Conservation (phyloP, 2,888 invertebrate genomes). For the Keiferia lycopersicella region DNA sequence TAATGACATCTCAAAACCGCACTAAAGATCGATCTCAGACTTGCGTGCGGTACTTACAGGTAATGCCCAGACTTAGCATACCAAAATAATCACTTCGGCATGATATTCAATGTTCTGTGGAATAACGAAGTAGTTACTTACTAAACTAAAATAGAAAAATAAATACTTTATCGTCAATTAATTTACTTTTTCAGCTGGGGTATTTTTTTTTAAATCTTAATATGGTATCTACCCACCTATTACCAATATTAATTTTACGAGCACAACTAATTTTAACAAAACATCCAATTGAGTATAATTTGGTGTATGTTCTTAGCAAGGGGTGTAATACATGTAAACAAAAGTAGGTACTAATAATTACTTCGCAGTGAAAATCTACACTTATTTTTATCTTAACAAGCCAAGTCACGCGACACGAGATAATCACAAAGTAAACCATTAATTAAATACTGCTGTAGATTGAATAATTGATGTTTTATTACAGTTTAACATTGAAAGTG, state of each 20-base stretch:
- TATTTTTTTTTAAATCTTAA: too few species aligned
- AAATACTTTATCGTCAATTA: too few species aligned
- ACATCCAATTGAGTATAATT: background rate
- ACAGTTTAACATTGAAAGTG: slow-evolving; percentile 16
- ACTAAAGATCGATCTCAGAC: too few species aligned
- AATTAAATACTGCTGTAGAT: slow-evolving; percentile 20
- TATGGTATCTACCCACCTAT: too few species aligned
- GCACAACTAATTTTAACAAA: background rate
- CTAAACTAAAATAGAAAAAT: too few species aligned
- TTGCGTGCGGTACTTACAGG: too few species aligned
- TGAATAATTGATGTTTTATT: slow-evolving; percentile 25
- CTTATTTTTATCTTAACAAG: slow-evolving; percentile 1
- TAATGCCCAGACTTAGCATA: too few species aligned
- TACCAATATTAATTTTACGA: background rate
- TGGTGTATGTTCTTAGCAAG: background rate
- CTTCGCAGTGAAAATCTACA: slow-evolving; percentile 19
- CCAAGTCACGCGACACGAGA: slow-evolving; percentile 14
- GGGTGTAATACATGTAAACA: slow-evolving; percentile 2
- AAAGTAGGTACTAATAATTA: background rate
- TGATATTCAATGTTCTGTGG: too few species aligned
- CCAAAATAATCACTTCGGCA: too few species aligned
- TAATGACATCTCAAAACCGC: too few species aligned
- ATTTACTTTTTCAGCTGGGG: too few species aligned
- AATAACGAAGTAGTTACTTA: too few species aligned
- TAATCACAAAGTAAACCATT: slow-evolving; percentile 9